A percentile compares a stretch with the other conserved stretches of the same genome.
Evolutionary conservation across 2,797 vertebrate genomes (phyloP).

Genomic region (Enteromius afrohamiltoni): DNA sequence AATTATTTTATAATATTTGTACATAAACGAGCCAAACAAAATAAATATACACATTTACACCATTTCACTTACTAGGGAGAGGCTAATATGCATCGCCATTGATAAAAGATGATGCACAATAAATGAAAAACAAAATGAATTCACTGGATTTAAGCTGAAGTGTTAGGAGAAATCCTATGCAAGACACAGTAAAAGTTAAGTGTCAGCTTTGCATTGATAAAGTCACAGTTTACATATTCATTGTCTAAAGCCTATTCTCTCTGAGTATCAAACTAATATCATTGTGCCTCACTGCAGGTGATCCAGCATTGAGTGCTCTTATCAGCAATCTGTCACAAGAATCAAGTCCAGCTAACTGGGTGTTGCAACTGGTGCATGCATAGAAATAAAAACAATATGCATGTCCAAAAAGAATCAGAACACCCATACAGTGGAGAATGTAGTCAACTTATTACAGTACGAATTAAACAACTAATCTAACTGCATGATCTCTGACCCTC

Average conservation of each 20-base stretch:
- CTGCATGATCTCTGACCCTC: constrained; percentile 29
- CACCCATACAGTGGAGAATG: not conserved
- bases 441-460: not conserved
- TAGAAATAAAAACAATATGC: not conserved
- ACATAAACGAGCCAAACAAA: not conserved
- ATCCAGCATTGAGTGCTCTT: constrained; percentile 6
- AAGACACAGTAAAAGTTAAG: not conserved
- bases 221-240: not conserved
- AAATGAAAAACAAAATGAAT: not conserved
- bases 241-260: not conserved
- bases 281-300: constrained; percentile 44
- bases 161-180: not conserved
- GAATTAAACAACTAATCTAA: not conserved
- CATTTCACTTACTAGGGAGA: not conserved
- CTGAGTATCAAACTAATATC: constrained; percentile 4
- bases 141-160: not conserved
- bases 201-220: not conserved
- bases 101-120: not conserved
- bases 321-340: constrained; percentile 39
- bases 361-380: constrained; percentile 35
- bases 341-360: not conserved
- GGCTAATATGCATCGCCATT: not conserved
- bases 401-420: not conserved
- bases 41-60: not conserved
- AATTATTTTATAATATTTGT: no score